Base-by-base conservation (phyloP, 2,113 vertebrate species). In the Poicephalus gulielmi region DNA sequence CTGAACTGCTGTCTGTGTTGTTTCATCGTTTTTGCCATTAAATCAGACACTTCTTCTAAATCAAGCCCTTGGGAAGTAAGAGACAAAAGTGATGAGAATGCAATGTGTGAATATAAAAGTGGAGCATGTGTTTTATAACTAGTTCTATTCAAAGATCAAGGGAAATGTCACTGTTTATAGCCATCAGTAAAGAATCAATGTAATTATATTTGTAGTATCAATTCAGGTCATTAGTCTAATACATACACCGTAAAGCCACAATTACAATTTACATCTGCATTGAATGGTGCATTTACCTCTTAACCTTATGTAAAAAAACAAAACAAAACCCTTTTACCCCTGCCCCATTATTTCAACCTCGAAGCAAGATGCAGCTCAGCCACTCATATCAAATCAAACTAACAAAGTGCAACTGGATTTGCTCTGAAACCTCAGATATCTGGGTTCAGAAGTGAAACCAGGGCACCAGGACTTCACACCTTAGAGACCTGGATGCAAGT, bases 11-110 rank as follows among this genome's bases (percentile, higher is more conserved):
- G 74, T 96, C 97, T 98, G 97, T 98, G 98, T 98, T 98, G 98
- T 98, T 98, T 98, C 97, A 98, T 98, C 97, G 93, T 98, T 97
- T 98, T 97, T 97, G 97, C 98, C 98, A 98, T 98, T 98, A 98
- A 98, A 98, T 98, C 97, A 98, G 98, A 98, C 98, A 98, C 98
- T 98, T 98, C 98, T 98, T 98, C 98, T 97, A 98, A 98, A 98
- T 94, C 96, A 97, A 98, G 97, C 96, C 98, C 98, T 98, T 84
- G 62, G 97, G 98, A 98, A 97, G 86, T 92, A 97, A 96, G 92
- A 94, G 73, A 98, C 97, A 97, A 95, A 98, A 98, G 97, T 92
- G 95, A 95, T 92, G 96, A 98, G 97, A 97, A 97, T 94, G 97
- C 96, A 97, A 41, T 69, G 95, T 75, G 94, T 88, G 95, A 96